Evolutionary conservation across 2,888 invertebrate genomes (phyloP).

Genomic region (Nomada ruficornis): DNA sequence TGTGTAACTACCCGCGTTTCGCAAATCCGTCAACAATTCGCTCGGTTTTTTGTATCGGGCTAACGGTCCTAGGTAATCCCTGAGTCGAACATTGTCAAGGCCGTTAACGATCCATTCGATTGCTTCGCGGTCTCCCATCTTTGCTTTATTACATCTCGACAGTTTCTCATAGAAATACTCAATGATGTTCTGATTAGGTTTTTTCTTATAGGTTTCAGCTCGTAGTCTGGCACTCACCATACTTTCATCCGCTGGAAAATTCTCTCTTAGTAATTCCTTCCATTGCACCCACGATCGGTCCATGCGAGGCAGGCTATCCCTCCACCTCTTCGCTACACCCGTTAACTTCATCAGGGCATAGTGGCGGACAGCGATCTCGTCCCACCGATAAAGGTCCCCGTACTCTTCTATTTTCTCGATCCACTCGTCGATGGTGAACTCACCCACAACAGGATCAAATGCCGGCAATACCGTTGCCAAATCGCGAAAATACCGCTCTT

Average conservation of each 20-base stretch:
- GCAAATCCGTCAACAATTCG: background rate
- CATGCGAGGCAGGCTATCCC: slow-evolving; percentile 61
- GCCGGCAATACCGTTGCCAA: slow-evolving; percentile 1
- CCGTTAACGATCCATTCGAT: slow-evolving; percentile 1
- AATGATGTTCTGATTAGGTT: slow-evolving; percentile 54
- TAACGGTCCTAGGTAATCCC: slow-evolving; percentile 62
- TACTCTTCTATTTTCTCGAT: slow-evolving; percentile 46
- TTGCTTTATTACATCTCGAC: slow-evolving; percentile 51
- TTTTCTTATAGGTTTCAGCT: slow-evolving; percentile 60
- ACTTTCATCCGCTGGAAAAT: slow-evolving; percentile 22
- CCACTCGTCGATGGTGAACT: slow-evolving; percentile 6
- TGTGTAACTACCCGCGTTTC: background rate
- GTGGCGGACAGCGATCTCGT: slow-evolving; percentile 62
- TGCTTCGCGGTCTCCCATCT: background rate
- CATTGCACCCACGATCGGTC: slow-evolving; percentile 9
- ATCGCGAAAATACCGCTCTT: no score
- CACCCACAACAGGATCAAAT: slow-evolving; percentile 2
- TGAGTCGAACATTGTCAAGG: slow-evolving; percentile 14
- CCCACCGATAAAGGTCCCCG: slow-evolving; percentile 63
- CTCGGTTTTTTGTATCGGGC: slow-evolving; percentile 45
- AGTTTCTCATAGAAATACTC: slow-evolving; percentile 66
- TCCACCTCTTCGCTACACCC: slow-evolving; percentile 67
- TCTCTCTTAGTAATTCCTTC: slow-evolving; percentile 4
- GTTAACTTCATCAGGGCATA: slow-evolving; percentile 62
- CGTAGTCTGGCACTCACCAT: slow-evolving; percentile 30